Conservation (phyloP, 2,888 invertebrate species). For the Chouioia cunea region DNA sequence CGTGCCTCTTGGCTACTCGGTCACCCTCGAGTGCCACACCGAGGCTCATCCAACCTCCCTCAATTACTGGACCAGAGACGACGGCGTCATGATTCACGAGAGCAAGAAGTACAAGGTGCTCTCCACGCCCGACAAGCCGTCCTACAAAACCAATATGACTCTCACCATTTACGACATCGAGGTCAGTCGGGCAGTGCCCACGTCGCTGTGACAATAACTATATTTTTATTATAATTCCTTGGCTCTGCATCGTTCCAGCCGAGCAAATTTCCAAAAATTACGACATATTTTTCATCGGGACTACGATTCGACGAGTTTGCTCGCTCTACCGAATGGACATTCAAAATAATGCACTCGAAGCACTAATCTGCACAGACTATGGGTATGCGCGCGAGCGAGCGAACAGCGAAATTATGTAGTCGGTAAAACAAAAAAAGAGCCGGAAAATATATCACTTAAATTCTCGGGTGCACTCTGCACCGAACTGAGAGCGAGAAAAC, state of each 20-base stretch:
- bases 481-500: neutral
- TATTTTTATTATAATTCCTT: too few species aligned
- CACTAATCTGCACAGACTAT: too few species aligned
- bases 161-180: conserved; percentile 82
- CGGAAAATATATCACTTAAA: conserved; percentile 20
- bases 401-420: too few species aligned
- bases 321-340: too few species aligned
- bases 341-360: too few species aligned
- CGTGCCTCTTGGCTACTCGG: conserved; percentile 84
- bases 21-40: conserved; percentile 89
- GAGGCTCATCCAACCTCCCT: conserved; percentile 92
- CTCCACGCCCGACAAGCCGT: conserved; percentile 77
- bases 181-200: conserved; percentile 51
- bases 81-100: conserved; percentile 90
- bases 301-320: too few species aligned
- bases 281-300: too few species aligned
- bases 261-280: too few species aligned
- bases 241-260: too few species aligned
- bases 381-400: too few species aligned
- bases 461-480: conserved; percentile 5
- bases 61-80: conserved; percentile 91
- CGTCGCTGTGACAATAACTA: too few species aligned
- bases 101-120: conserved; percentile 79
- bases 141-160: conserved; percentile 90
- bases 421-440: neutral